Evolutionary conservation across 2,888 invertebrate species (phyloP), one percentile per base, ranked within the genome.

Genomic region (Diarsia rubi): DNA sequence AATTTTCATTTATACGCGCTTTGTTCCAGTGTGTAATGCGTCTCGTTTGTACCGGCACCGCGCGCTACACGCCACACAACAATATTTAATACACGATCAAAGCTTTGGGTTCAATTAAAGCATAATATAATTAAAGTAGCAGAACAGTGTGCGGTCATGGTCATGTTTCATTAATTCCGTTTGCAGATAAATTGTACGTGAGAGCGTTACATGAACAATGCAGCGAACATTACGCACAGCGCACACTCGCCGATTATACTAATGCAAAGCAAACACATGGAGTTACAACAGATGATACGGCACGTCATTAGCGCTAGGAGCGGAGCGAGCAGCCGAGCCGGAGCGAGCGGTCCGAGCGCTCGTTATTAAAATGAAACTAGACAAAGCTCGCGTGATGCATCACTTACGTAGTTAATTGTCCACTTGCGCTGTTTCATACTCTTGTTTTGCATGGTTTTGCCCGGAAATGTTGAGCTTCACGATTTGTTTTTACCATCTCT

Each of bases 1-100:
- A 79, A 82, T 85, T 86, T 85, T 84, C 81, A 81, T 84, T 82
- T 74, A 83, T 75, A 79, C 73, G 63, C 74, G 67, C 79, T 81
- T 83, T 83, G 76, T 87, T 75, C 64, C 44, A 64, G 47, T 27
- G 66, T 67, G 69, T 75, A 69, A 82, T 75, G 81, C 54, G 64
- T 76, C 11, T 49, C 63, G 73, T 69, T 75, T 49, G 70, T 75
- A 69, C 60, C 57, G 31, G 49, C 24, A n/a, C n/a, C 24, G 8
- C 21, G 14, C 44, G 27, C 6, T 42, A 27, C 21, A 14, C 5
- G 14, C 27, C 47, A 16, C 16, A 21, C 44, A 59, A 14, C 12
- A 59, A 16, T 69, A 52, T 52, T n/a, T 66, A n/a, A 24, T 49
- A 57, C 21, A 44, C 12, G 5, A 63, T 19, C 54, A n/a, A 59